Percentiles rank a stretch among this genome's conserved stretches.
These are phyloP conservation scores for Latrodectus hesperus DNA, from an alignment of 2,888 invertebrate genomes.

Conservation along the genomic window DNA sequence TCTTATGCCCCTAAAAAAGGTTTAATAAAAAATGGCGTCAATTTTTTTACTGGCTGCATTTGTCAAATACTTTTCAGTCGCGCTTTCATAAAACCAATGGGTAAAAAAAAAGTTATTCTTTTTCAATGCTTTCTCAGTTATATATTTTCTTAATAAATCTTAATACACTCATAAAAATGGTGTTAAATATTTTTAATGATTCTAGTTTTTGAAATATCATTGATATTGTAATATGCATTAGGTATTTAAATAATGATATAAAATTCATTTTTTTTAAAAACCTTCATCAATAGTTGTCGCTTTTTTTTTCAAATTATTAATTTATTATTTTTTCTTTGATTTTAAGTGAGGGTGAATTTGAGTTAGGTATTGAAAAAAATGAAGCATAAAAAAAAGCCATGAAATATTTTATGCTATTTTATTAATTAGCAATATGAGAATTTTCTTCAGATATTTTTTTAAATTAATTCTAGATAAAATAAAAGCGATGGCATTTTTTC, in stretches of 20 bases:
- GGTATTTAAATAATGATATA: slow-evolving; percentile 40
- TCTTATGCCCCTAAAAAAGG: slow-evolving; percentile 24
- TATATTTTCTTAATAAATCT: slow-evolving; percentile 67
- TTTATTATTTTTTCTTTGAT: no score
- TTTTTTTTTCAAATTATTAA: no score
- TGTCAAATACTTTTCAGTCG: slow-evolving; percentile 60
- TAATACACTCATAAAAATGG: slow-evolving; percentile 52
- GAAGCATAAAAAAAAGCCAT: no score
- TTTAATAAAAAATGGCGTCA: slow-evolving; percentile 25
- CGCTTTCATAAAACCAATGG: slow-evolving; percentile 59
- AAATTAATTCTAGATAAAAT: no score
- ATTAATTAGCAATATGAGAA: no score
- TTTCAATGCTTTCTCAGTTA: slow-evolving; percentile 1
- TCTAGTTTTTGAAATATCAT: slow-evolving; percentile 59
- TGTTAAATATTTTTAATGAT: slow-evolving; percentile 56
- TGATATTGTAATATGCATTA: slow-evolving; percentile 26
- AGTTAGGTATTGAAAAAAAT: no score
- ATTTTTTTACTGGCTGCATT: slow-evolving; percentile 47
- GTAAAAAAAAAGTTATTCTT: background rate
- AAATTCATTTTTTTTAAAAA: background rate
- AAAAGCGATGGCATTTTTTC: no score
- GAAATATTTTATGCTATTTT: no score
- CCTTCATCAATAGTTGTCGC: no score
- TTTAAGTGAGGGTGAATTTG: no score
- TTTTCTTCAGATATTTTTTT: no score